phyloP scores from a whole-genome alignment of 2,113 vertebrate genomes.

The Benitochromis conjunctus region DNA sequence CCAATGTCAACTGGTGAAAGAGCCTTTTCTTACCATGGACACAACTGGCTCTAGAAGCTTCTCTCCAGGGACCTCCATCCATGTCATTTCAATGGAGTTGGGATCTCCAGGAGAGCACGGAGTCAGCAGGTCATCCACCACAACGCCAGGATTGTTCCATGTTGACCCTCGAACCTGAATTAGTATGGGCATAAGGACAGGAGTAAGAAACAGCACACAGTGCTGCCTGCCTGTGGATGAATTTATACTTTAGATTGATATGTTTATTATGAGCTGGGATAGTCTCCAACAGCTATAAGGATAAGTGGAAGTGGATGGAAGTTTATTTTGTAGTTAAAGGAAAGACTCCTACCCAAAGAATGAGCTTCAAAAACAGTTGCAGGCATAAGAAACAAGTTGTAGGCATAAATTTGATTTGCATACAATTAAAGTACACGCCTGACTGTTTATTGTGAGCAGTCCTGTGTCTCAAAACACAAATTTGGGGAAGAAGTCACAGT shows the following conservation, averaged over 20 bases:
- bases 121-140: constrained; percentile 82
- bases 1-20: rapidly evolving
- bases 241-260: not conserved
- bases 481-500: not conserved
- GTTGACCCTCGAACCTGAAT: constrained; percentile 77
- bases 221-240: not conserved
- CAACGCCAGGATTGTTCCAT: constrained; percentile 62
- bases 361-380: not conserved
- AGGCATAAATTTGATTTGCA: rapidly evolving
- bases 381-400: not conserved
- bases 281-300: not conserved
- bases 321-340: not conserved
- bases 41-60: constrained; percentile 88
- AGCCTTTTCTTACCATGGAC: constrained; percentile 77
- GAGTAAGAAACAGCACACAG: not conserved
- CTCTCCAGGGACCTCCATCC: constrained; percentile 88
- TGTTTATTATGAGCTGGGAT: not conserved
- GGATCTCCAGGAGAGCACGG: constrained; percentile 89
- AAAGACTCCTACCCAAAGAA: not conserved
- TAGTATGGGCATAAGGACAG: not conserved
- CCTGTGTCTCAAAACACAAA: not conserved
- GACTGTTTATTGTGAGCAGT: not conserved
- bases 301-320: not conserved
- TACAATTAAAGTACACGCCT: not conserved
- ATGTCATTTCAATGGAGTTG: constrained; percentile 83